Evolutionary conservation across 2,888 invertebrate species (phyloP).

Genomic region (Sminthurinus aureus): DNA sequence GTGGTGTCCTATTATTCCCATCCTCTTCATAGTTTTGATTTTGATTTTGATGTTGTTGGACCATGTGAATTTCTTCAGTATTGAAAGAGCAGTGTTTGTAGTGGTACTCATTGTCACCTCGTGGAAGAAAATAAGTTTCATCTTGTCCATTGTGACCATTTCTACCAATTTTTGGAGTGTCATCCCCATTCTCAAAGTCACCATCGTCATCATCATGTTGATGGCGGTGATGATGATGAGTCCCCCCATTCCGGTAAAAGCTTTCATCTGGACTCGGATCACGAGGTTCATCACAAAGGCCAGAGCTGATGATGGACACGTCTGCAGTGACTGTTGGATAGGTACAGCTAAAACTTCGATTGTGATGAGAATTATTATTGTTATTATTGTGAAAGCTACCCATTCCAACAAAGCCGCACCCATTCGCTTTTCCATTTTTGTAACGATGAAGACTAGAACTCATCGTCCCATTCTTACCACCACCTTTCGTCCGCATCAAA

Average conservation of each 20-base stretch:
- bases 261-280: conserved; percentile 20
- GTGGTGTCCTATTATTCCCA: neutral
- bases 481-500: conserved; percentile 49
- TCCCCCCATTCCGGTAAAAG: conserved; percentile 10
- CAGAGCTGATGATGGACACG: conserved; percentile 55
- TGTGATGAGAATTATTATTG: conserved; percentile 34
- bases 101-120: neutral
- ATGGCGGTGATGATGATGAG: neutral
- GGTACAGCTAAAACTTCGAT: conserved; percentile 57
- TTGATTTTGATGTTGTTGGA: conserved; percentile 1
- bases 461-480: conserved; percentile 38
- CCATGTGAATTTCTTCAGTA: neutral
- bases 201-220: neutral
- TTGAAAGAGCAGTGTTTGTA: neutral
- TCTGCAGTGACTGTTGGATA: conserved; percentile 52
- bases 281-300: conserved; percentile 35
- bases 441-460: conserved; percentile 44
- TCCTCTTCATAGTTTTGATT: neutral
- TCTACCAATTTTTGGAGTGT: neutral
- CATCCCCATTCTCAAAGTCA: neutral
- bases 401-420: neutral
- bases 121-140: neutral
- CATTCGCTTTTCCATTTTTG: conserved; percentile 38
- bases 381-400: neutral
- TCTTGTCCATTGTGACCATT: neutral